A percentile compares a stretch with the other conserved stretches of the same genome.
These are phyloP conservation scores for Agriopis aurantiaria DNA, from an alignment of 2,888 invertebrate genomes.

Conservation along the genomic window DNA sequence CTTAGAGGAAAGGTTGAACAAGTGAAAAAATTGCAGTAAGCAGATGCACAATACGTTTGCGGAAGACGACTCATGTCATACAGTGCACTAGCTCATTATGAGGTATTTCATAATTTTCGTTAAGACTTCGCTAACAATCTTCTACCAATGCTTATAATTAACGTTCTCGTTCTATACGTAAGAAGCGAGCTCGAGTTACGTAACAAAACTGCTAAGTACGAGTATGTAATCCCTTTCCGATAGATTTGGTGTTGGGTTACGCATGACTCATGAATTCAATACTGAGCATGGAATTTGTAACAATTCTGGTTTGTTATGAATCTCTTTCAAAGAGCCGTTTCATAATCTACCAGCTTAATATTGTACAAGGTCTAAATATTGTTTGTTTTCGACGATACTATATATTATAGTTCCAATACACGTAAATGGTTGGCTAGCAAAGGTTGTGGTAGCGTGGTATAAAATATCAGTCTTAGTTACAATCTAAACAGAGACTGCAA, in stretches of 20 bases:
- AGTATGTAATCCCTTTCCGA: constrained; percentile 35
- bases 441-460: constrained; percentile 1
- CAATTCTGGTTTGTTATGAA: constrained; percentile 44
- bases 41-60: constrained; percentile 4
- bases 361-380: constrained; percentile 4
- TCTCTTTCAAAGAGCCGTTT: constrained; percentile 37
- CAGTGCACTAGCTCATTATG: constrained; percentile 18
- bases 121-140: constrained; percentile 28
- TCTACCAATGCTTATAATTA: constrained; percentile 29
- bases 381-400: constrained; percentile 12
- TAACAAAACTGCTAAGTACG: constrained; percentile 38
- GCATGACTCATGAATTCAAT: constrained; percentile 50
- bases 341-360: constrained; percentile 18
- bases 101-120: constrained; percentile 21
- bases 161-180: constrained; percentile 32
- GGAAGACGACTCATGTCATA: constrained; percentile 7
- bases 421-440: neutral
- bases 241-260: constrained; percentile 30
- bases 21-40: too few species aligned
- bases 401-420: neutral
- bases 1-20: neutral
- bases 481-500: constrained; percentile 4
- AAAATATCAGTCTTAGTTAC: neutral
- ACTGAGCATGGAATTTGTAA: constrained; percentile 43
- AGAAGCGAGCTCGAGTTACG: constrained; percentile 34